Conservation (phyloP, 2,113 vertebrate genomes). For the Pachyramphus minor region DNA sequence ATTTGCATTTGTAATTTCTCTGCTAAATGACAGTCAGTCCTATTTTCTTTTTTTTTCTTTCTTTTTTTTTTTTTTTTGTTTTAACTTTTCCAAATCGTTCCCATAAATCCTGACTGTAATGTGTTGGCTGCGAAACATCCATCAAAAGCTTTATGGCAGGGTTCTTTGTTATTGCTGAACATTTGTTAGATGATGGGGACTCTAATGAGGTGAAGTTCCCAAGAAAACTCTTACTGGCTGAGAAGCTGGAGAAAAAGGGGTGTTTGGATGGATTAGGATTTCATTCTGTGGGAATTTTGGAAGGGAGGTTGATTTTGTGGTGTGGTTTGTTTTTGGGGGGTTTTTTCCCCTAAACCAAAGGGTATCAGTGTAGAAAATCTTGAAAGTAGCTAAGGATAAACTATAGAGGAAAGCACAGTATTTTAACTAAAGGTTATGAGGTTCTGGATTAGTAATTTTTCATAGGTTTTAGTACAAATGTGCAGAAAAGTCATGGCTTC, state of each 20-base stretch:
- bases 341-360: neutral
- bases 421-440: neutral
- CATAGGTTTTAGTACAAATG: neutral
- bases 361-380: neutral
- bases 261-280: neutral
- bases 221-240: neutral
- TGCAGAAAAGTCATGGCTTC: neutral
- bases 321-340: fast-evolving
- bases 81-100: slow-evolving; percentile 14
- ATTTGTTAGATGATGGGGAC: neutral
- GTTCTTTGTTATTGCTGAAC: slow-evolving; percentile 33
- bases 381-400: neutral
- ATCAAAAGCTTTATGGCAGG: slow-evolving; percentile 38
- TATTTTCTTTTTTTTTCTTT: neutral
- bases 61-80: no score
- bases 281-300: neutral
- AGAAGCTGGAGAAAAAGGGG: neutral
- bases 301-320: neutral
- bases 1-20: slow-evolving; percentile 68
- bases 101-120: slow-evolving; percentile 62
- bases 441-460: neutral
- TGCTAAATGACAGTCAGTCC: slow-evolving; percentile 44
- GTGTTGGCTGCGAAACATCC: slow-evolving; percentile 47
- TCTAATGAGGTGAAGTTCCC: neutral
- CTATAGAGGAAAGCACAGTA: neutral